Evolutionary conservation across 2,113 vertebrate species (phyloP).

Genomic region (Labeo catla): DNA sequence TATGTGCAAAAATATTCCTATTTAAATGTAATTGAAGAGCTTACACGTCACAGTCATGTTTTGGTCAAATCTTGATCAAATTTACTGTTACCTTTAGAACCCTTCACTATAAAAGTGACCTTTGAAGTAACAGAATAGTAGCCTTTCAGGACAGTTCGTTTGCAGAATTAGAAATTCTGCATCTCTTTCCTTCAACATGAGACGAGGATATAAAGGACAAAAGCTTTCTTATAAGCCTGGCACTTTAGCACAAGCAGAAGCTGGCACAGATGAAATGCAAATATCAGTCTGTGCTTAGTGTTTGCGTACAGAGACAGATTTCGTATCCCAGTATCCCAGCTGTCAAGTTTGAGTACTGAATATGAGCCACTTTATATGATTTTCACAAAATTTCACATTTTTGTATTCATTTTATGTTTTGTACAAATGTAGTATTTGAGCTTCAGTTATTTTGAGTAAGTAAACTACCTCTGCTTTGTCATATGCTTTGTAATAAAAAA

Average conservation of each 20-base stretch:
- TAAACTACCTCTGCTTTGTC: not conserved
- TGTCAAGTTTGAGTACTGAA: not conserved
- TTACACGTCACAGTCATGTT: not conserved
- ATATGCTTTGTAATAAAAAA: too few species aligned
- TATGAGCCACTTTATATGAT: not conserved
- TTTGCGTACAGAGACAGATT: not conserved
- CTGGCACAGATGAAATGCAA: not conserved
- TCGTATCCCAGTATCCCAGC: not conserved
- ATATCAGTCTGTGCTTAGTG: not conserved
- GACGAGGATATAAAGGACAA: not conserved
- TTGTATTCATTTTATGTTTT: not conserved
- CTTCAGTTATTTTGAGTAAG: not conserved
- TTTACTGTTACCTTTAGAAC: not conserved
- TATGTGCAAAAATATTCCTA: conserved; percentile 6
- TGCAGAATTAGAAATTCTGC: not conserved
- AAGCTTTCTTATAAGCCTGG: not conserved
- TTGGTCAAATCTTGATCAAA: not conserved
- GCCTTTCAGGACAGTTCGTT: not conserved
- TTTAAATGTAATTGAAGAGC: conserved; percentile 7
- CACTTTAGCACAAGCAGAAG: conserved; percentile 10
- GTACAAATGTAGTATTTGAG: not conserved
- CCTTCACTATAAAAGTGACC: not conserved
- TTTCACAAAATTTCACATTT: not conserved
- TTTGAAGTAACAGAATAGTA: not conserved
- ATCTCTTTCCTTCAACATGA: not conserved